Evolutionary conservation across 1,140 invertebrate species (phyloP), one percentile per base, ranked within the genome.

Genomic region (Macrobrachium nipponense): DNA sequence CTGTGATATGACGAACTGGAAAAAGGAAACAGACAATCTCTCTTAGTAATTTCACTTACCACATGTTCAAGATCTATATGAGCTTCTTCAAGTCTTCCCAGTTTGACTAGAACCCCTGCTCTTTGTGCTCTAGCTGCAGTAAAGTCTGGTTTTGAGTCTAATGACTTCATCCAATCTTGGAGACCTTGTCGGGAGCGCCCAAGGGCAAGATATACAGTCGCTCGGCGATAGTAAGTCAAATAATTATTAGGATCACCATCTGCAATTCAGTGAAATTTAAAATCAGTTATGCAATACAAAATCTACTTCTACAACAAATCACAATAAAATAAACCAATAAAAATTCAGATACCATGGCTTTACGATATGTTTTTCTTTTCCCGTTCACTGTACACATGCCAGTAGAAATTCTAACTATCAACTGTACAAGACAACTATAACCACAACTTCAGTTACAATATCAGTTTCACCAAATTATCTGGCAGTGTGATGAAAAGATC

Each of bases 181-280:
- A 99, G 92, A 12, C 98, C 98, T 90, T 98, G 95, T 90, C 97
- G 98, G 0, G 98, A 95, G 93, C 98, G 99, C 58, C 98, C 98
- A 87, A 99, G 92, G 14, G 98, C 98, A 91, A 99, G 93, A 91
- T 98, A 99, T 0, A 99, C 97, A 12, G 98, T 99, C 17, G 98
- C 98, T 90, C 98, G 93, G 91, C 97, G 97, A 90, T 96, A 98
- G 90, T 97, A 98, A 81, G 97, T 98, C 90, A 99, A 93, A 91
- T 99, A 99, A 92, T 99, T 99, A 80, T 94, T 94, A 59, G 98
- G 97, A 93, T 99, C 98, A 20, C 96, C 96, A 92, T 99, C 98
- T 98, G 91, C 8, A 93, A 93, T 36, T 1, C 27, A 89, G 89
- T 82, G 18, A 44, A 61, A n/a, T 17, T 59, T 3, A 75, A 18